phyloP scores from a whole-genome alignment of 2,113 vertebrate genomes.

The Labeo catla region DNA sequence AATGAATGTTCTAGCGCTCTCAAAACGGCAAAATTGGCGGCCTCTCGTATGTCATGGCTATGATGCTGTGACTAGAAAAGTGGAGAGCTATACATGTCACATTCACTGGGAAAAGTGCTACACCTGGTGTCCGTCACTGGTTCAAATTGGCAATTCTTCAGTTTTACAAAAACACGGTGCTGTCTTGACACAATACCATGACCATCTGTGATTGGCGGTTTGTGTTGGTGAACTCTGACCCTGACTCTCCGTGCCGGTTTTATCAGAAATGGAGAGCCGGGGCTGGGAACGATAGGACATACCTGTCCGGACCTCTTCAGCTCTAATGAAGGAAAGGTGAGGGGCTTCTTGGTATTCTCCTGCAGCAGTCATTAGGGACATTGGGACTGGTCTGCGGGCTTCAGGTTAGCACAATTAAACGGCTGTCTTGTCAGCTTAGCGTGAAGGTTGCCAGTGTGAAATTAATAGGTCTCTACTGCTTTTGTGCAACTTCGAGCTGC shows the following conservation, averaged over 20 bases:
- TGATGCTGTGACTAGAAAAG: background rate
- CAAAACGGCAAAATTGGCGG: background rate
- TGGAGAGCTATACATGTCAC: background rate
- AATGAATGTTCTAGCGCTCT: background rate
- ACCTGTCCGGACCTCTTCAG: constrained; percentile 11
- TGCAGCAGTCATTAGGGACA: constrained; percentile 53
- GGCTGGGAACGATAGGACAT: background rate
- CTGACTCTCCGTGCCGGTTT: background rate
- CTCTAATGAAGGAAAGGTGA: constrained; percentile 63
- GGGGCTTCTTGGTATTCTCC: constrained; percentile 65
- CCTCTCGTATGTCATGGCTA: background rate
- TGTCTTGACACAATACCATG: background rate
- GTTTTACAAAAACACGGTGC: background rate
- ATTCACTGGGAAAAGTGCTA: background rate
- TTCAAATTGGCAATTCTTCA: background rate
- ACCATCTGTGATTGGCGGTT: constrained; percentile 5
- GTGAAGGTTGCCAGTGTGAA: constrained; percentile 67
- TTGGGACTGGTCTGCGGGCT: constrained; percentile 49
- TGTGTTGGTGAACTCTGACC: background rate
- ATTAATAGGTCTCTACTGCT: constrained; percentile 64
- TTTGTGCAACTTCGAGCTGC: constrained; percentile 59
- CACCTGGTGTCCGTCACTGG: background rate
- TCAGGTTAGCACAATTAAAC: constrained; percentile 66
- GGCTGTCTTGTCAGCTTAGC: constrained; percentile 67
- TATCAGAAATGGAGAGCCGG: constrained; percentile 16